These are phyloP conservation scores for Sylvilagus floridanus DNA, from an alignment of 2,797 vertebrate species.

Conservation along the genomic window DNA sequence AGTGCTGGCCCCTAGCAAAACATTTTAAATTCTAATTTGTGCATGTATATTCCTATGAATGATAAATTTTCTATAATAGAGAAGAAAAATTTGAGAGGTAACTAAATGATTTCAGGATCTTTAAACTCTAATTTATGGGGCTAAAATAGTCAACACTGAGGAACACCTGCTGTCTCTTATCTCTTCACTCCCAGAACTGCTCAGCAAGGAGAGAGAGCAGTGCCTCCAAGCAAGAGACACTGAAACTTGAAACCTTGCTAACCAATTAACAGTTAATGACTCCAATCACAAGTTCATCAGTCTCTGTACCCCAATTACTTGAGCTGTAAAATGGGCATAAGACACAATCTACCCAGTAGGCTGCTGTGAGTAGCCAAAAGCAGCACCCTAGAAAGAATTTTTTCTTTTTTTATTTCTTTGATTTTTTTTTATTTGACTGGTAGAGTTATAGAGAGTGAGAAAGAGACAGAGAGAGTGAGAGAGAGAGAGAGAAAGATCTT, in stretches of 20 bases:
- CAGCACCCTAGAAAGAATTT: not conserved
- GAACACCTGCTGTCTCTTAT: not conserved
- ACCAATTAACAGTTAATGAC: not conserved
- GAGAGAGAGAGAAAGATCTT: too few species aligned
- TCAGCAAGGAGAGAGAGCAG: not conserved
- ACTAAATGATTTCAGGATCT: not conserved
- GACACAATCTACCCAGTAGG: not conserved
- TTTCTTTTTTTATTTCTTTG: too few species aligned
- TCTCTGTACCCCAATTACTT: not conserved
- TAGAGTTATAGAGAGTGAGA: too few species aligned
- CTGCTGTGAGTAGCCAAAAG: not conserved
- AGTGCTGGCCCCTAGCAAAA: too few species aligned
- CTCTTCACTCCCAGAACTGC: not conserved
- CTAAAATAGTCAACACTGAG: not conserved
- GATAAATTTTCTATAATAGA: not conserved
- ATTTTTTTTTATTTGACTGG: too few species aligned
- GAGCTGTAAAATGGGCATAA: not conserved
- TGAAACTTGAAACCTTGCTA: slow-evolving; percentile 1
- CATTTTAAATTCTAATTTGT: not conserved
- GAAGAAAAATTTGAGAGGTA: not conserved
- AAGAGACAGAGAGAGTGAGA: too few species aligned
- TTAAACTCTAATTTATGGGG: not conserved
- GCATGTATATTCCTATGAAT: not conserved
- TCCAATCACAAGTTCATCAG: not conserved
- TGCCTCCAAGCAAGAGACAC: not conserved